Evolutionary conservation across 2,888 invertebrate genomes (phyloP).

Genomic region (Catocala sponsa): DNA sequence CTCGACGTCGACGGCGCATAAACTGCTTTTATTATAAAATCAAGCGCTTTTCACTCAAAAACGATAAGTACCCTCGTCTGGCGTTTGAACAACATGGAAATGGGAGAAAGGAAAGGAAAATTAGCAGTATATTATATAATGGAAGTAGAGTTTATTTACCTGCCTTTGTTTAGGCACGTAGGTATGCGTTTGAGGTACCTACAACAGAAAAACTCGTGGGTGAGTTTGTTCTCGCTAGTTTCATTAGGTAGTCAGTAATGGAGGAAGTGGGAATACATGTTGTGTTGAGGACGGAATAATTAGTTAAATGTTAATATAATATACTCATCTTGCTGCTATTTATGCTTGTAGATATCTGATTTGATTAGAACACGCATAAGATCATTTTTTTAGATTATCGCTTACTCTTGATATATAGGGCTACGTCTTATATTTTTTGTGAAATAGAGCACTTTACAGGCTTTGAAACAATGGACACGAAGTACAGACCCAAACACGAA

Average conservation of each 20-base stretch:
- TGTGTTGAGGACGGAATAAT: conserved; percentile 16
- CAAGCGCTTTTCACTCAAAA: conserved; percentile 66
- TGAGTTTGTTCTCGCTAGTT: conserved; percentile 25
- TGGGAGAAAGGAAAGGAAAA: conserved; percentile 65
- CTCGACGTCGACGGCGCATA: conserved; percentile 63
- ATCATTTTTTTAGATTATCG: no score
- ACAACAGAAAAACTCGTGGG: conserved; percentile 16
- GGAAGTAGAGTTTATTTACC: conserved; percentile 50
- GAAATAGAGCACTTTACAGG: no score
- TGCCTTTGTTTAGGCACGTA: conserved; percentile 37
- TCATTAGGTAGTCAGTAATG: conserved; percentile 13
- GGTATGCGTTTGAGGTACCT: conserved; percentile 26
- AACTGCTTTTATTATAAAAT: conserved; percentile 78
- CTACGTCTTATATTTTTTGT: no score
- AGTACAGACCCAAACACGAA: no score
- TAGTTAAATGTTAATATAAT: conserved; percentile 14
- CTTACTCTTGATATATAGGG: no score
- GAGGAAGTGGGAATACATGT: conserved; percentile 11
- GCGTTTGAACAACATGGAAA: conserved; percentile 64
- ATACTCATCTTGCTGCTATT: not conserved
- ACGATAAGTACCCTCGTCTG: conserved; percentile 60
- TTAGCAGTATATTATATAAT: conserved; percentile 57
- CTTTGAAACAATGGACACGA: no score
- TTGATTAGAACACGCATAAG: no score
- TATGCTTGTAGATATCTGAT: not conserved